Evolutionary conservation across 2,113 vertebrate genomes (phyloP).

Genomic region (Struthio camelus): DNA sequence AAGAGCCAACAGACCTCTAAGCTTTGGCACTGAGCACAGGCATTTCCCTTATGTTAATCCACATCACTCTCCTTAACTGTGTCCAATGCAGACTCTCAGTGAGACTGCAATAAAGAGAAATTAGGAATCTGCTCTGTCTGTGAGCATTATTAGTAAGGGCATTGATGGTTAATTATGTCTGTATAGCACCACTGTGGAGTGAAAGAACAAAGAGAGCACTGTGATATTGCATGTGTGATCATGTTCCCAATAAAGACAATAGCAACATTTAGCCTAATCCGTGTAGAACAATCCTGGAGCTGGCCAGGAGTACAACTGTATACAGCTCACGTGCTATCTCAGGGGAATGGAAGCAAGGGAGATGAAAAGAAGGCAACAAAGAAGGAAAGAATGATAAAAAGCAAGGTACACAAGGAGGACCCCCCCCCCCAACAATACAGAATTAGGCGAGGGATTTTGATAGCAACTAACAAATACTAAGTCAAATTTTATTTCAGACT

Average conservation of each 20-base stretch:
- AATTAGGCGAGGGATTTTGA: not conserved
- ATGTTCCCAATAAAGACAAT: not conserved
- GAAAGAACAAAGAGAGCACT: conserved; percentile 41
- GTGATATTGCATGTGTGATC: not conserved
- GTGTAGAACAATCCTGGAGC: not conserved
- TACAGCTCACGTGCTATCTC: not conserved
- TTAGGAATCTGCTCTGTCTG: conserved; percentile 56
- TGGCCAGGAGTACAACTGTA: not conserved
- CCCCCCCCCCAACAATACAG: not conserved
- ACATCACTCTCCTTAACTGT: conserved; percentile 7
- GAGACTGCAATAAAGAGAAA: conserved; percentile 72
- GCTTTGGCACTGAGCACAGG: not conserved
- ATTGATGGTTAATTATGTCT: conserved; percentile 66
- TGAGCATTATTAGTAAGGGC: conserved; percentile 61
- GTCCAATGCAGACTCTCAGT: conserved; percentile 22
- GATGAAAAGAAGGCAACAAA: not conserved
- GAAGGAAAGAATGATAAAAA: not conserved
- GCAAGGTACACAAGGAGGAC: not conserved
- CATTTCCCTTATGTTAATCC: conserved; percentile 10
- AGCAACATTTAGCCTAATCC: not conserved
- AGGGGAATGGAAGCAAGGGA: not conserved
- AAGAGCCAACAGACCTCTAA: not conserved
- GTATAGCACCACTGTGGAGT: conserved; percentile 37
- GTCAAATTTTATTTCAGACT: not conserved
- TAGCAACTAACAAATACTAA: not conserved